Base-by-base conservation (phyloP, 2,797 vertebrate species). In the Enteromius argenteus region DNA sequence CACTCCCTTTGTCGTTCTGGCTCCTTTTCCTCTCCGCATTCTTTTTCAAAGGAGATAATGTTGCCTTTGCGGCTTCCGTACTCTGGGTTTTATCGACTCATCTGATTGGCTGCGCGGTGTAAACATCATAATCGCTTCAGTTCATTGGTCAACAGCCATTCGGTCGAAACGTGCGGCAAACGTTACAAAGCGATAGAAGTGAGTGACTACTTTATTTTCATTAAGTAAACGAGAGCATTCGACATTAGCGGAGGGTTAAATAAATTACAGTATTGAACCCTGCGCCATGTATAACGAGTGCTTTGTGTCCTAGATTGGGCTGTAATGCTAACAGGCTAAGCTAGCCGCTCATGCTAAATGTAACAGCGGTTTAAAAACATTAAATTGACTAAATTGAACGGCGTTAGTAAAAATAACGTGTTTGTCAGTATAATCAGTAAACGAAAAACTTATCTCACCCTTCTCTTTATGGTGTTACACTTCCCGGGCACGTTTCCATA, bases 21-120 rank as follows among this genome's bases (percentile, higher is more conserved):
- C 4, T 32, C 21, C 15, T 66, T 53, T 53, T 53, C 7, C 51
- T 53, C 19, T 21, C 19, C 7, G 44, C 44, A 46, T 46, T 46
- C 44, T 46, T 46, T 30, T 42, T 56, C 35, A 51, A 27, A 17
- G 19, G 17, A 27, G 37, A 7, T 3, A 27, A 56, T 1, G 17
- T 58, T 51, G 32, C 53, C 8, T 5, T 3, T 1, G 7, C 69
- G 69, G 79, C 30, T 82, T 76, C 86, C 86, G 84, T 87, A 84
- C 0, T 14, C 19, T 23, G 69, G 9, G 1, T 74, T 72, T 37
- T 30, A 44, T 62, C 56, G 37, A 77, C 17, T 49, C 56, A 64
- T 39, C 46, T 23, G 81, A 87, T 89, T 89, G 88, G 88, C 32
- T 82, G 67, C 2, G n/a, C 0, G 15, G 0, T n/a, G 15, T 53